phyloP scores from a whole-genome alignment of 2,888 invertebrate species.

The Microctonus brassicae region DNA sequence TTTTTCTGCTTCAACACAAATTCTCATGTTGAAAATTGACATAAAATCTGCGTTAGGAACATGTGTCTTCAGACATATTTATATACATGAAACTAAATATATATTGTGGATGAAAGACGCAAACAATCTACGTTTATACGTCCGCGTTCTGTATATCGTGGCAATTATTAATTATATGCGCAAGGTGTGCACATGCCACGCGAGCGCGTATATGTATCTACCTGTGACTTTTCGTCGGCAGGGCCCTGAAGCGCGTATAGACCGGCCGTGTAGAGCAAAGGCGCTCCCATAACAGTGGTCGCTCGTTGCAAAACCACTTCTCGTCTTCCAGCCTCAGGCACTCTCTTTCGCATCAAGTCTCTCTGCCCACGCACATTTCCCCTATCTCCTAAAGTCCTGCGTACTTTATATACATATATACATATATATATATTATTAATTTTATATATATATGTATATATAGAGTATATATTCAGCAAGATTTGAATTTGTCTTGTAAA shows the following conservation, averaged over 20 bases:
- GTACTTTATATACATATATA: no score
- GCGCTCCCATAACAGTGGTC: conserved; percentile 54
- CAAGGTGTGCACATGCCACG: conserved; percentile 52
- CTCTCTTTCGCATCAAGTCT: conserved; percentile 28
- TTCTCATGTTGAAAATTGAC: no score
- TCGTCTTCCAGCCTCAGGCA: conserved; percentile 57
- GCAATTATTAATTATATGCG: conserved; percentile 53
- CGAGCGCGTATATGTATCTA: conserved; percentile 39
- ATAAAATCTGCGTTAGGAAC: background rate
- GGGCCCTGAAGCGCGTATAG: conserved; percentile 28
- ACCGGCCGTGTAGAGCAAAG: conserved; percentile 29
- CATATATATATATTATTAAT: background rate
- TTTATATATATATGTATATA: background rate
- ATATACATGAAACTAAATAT: background rate
- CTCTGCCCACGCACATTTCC: conserved; percentile 61
- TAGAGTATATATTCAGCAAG: no score
- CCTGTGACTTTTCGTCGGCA: conserved; percentile 42
- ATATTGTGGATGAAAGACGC: background rate
- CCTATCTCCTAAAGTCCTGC: conserved; percentile 31
- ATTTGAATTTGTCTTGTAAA: no score
- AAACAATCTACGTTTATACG: background rate
- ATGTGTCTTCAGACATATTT: background rate
- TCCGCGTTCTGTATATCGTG: conserved; percentile 17
- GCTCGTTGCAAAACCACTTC: conserved; percentile 58
- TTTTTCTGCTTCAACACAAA: no score